Evolutionary conservation across 2,888 invertebrate genomes (phyloP), one percentile per base, ranked within the genome.

Genomic region (Hydroisotoma schaefferi): DNA sequence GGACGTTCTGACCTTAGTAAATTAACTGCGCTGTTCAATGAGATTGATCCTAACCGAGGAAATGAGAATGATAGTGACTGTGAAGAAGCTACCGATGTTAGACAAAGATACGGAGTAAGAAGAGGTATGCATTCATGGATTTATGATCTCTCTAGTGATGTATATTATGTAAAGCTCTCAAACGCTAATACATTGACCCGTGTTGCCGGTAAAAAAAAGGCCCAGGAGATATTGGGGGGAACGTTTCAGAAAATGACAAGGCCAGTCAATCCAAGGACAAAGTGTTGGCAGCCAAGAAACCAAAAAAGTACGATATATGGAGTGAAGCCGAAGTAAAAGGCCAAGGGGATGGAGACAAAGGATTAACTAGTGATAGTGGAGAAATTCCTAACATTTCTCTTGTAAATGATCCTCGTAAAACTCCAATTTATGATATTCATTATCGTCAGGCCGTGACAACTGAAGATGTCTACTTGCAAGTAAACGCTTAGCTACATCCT

Each of bases 361-460:
- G 37, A n/a, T 20, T 49, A n/a, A n/a, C n/a, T n/a, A n/a, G n/a
- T n/a, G n/a, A n/a, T n/a, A n/a, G n/a, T n/a, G n/a, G n/a, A n/a
- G n/a, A 15, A 5, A 40, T 33, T 52, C 28, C 26, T 22, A 40
- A 27, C 29, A 46, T 52, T 29, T 82, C 83, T 4, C 75, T 78
- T 15, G 77, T 80, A 3, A 73, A 81, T 22, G 85, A 85, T 68
- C 83, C 84, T 60, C 82, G 87, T 44, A 82, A 82, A 74, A 78
- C 81, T 23, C 90, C 90, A 0, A 81, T 82, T 68, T 92, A 90
- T 78, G 85, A 86, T 37, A 86, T 93, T 76, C 83, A 85, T 68
- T 94, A 90, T 77, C 87, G 88, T 71, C 94, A 94, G 77, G 82
- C 87, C 33, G 88, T 94, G 0, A 83, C 87, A 8, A 83, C 92